A percentile compares a stretch with the other conserved stretches of the same genome.
These are phyloP conservation scores for Phenganax stokvisi DNA, from an alignment of 92 coral and sea anemone species.

Conservation along the genomic window DNA sequence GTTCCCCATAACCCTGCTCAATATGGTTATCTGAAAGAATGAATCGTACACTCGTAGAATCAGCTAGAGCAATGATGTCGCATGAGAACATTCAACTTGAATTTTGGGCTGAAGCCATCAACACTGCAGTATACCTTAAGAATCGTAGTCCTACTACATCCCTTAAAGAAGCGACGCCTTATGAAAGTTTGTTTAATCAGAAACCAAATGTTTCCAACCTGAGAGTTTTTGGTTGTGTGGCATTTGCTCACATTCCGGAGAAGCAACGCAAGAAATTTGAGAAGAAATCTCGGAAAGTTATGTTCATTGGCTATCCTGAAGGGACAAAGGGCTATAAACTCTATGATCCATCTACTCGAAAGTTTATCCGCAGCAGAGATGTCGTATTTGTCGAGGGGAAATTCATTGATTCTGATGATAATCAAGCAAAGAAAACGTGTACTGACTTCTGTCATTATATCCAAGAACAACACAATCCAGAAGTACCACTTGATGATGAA, in stretches of 20 bases:
- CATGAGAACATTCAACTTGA: no score
- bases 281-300: background rate
- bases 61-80: no score
- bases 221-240: background rate
- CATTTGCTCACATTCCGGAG: background rate
- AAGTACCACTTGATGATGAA: no score
- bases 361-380: background rate
- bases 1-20: no score
- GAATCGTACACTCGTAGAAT: no score
- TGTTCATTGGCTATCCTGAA: background rate
- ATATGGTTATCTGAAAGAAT: no score
- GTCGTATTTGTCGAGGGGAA: background rate
- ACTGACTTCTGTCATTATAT: background rate
- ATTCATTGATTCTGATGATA: background rate
- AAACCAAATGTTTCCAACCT: no score
- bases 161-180: background rate
- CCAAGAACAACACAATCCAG: no score
- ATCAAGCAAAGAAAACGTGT: background rate
- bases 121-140: no score
- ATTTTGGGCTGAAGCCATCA: no score
- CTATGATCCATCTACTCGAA: background rate
- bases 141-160: conserved; percentile 5
- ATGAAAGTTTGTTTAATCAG: background rate
- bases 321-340: background rate
- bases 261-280: background rate